Base-by-base conservation (phyloP, 2,113 vertebrate genomes). In the Aegotheles bennettii region DNA sequence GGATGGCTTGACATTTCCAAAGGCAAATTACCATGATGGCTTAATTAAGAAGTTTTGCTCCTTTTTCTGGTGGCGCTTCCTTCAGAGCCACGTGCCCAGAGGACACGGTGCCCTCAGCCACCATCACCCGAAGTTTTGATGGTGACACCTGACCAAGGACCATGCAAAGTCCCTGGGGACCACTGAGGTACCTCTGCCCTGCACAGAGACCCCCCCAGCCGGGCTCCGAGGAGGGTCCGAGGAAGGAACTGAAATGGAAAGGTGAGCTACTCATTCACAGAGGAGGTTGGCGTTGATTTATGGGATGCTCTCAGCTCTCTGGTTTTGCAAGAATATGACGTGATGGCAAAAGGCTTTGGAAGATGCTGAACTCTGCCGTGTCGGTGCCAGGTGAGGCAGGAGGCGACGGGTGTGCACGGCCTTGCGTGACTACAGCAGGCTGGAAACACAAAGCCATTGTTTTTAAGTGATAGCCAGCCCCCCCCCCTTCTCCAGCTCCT, bases 381-480 rank as follows among this genome's bases (percentile, higher is more conserved):
- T 4, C 5, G 7, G 61, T 91, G 31, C 51, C 75, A 64, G 93
- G 70, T 18, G 79, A 78, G 61, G 60, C 68, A 29, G 69, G 40
- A 13, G 51, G 29, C 6, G 14, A 68, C 19, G 47, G 48, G 48
- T 48, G 48, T 48, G 48, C 48, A 48, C 10, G 48, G 48, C 57
- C 18, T 87, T 60, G 56, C 78, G 12, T 79, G 89, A 65, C 76
- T 80, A 7, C 56, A 20, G 45, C 16, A 1, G 38, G 64, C 93
- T 77, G 83, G 45, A 40, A 70, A 82, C 98, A 98, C 98, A 97
- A 97, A 98, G 98, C 97, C 97, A 95, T 97, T 97, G 98, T 97
- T 96, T 69, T 69, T 96, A 93, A 86, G 97, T 93, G 97, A 97
- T 98, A 97, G 97, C 23, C 14, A 3, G 33, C 53, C 69, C 40